phyloP scores from a whole-genome alignment of 2,113 vertebrate species.

The Psittacus erithacus region DNA sequence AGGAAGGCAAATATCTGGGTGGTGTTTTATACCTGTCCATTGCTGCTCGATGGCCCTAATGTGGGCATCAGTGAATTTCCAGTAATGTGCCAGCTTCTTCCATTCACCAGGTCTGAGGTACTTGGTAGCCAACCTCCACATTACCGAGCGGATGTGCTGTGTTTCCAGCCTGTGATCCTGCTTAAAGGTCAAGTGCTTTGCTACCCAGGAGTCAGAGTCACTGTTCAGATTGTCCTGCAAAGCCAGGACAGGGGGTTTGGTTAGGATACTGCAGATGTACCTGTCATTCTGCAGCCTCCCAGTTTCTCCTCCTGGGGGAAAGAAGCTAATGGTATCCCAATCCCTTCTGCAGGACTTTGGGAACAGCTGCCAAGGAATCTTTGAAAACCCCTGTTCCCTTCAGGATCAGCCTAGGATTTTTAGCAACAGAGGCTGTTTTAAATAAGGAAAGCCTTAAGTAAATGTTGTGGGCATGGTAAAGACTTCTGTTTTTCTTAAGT shows the following conservation, averaged over 20 bases:
- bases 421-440: background rate
- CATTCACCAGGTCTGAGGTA: constrained; percentile 83
- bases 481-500: background rate
- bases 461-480: background rate
- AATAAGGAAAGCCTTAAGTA: background rate
- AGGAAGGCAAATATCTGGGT: background rate
- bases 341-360: background rate
- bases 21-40: constrained; percentile 83
- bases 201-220: constrained; percentile 62
- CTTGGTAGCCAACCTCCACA: constrained; percentile 87
- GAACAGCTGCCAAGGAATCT: background rate
- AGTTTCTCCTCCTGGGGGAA: background rate
- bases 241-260: background rate
- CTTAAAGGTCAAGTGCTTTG: constrained; percentile 82
- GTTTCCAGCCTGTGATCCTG: constrained; percentile 86
- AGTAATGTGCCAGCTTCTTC: constrained; percentile 86
- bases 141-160: constrained; percentile 82
- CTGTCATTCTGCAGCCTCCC: background rate
- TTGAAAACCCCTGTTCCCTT: background rate
- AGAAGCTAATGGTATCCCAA: background rate
- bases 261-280: rapidly evolving
- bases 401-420: background rate
- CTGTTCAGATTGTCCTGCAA: constrained; percentile 77
- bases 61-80: constrained; percentile 88
- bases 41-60: constrained; percentile 87